A percentile compares a stretch with the other conserved stretches of the same genome.
Evolutionary conservation across 2,113 vertebrate genomes (phyloP).

Genomic region (Cavia porcellus): DNA sequence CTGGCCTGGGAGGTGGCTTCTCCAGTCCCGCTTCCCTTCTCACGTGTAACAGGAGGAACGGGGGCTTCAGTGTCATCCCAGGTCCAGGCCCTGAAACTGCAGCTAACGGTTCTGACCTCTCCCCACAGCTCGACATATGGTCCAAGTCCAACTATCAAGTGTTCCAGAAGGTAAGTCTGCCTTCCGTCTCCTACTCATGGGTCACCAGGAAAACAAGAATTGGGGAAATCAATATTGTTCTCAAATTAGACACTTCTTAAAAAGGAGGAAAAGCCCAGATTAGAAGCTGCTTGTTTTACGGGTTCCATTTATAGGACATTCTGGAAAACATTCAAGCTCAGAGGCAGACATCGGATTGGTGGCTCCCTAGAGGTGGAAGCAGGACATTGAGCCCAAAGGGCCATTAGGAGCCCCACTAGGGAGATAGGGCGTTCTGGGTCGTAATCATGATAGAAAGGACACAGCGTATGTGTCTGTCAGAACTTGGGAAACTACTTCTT

Average conservation of each 20-base stretch:
- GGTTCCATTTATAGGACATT: not conserved
- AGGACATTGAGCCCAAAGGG: not conserved
- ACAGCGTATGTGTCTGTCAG: accelerated
- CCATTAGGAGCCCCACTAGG: accelerated
- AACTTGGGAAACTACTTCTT: accelerated
- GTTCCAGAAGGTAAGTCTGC: constrained; percentile 90
- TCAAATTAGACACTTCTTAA: not conserved
- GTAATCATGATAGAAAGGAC: not conserved
- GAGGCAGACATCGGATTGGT: not conserved
- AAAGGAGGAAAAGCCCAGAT: not conserved
- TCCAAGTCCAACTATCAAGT: constrained; percentile 93
- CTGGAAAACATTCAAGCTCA: not conserved
- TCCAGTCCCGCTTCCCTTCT: accelerated
- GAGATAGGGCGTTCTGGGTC: not conserved
- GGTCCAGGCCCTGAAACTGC: not conserved
- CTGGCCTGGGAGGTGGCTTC: accelerated
- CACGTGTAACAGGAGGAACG: not conserved
- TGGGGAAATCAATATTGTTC: not conserved
- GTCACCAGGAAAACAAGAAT: accelerated
- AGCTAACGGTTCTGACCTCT: constrained; percentile 35
- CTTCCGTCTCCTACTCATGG: constrained; percentile 9
- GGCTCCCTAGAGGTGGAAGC: not conserved
- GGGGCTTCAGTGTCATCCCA: not conserved
- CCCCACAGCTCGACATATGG: constrained; percentile 91
- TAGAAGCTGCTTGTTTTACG: not conserved